A percentile compares a stretch with the other conserved stretches of the same genome.
Conservation (phyloP, 2,113 vertebrate species). For the Macroglossus sobrinus region DNA sequence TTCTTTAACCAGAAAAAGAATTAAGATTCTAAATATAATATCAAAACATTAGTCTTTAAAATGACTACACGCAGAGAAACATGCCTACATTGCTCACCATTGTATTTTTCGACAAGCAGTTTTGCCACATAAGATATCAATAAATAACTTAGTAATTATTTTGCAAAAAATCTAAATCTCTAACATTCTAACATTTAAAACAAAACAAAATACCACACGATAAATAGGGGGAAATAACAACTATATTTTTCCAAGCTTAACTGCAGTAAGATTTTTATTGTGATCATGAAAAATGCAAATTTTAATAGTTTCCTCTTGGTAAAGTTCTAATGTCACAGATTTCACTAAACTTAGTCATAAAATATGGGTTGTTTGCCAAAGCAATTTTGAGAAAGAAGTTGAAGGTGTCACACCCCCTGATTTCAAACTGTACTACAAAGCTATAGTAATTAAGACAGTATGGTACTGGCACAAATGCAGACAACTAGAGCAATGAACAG, state of each 20-base stretch:
- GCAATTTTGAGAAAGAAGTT: background rate
- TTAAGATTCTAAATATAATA: constrained; percentile 28
- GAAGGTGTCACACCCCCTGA: background rate
- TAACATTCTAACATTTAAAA: background rate
- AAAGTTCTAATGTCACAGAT: background rate
- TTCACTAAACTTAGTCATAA: background rate
- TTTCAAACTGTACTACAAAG: background rate
- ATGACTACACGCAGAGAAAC: background rate
- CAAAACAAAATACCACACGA: background rate
- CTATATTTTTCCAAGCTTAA: background rate
- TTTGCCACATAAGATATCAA: background rate
- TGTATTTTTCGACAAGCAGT: background rate
- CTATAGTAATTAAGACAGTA: background rate
- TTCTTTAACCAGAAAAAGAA: constrained; percentile 15
- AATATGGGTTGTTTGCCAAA: background rate
- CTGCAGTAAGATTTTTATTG: constrained; percentile 24
- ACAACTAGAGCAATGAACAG: background rate
- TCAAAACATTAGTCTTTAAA: constrained; percentile 5
- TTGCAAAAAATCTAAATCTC: background rate
- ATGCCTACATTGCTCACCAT: background rate
- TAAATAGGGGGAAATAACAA: background rate
- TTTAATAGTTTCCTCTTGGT: background rate
- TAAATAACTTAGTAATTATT: background rate
- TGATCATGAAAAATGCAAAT: background rate
- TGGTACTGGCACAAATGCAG: background rate